Percentiles rank a stretch among this genome's conserved stretches.
Evolutionary conservation across 2,797 vertebrate genomes (phyloP).

Genomic region (Cyclura pinguis): DNA sequence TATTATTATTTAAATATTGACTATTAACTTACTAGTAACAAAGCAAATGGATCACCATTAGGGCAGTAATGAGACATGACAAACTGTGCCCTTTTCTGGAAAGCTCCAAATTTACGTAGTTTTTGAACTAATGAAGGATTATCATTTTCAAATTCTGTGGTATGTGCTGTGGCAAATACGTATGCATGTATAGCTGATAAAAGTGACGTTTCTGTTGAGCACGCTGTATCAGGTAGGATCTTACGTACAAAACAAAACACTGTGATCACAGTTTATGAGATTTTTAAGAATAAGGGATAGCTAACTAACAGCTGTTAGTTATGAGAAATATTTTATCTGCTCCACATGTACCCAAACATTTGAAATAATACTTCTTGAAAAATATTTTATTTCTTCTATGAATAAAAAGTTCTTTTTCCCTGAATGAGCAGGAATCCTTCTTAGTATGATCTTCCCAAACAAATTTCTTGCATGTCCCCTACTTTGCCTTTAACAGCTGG

Average conservation of each 20-base stretch:
- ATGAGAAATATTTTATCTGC: too few species aligned
- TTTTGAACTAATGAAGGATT: background rate
- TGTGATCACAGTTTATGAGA: background rate
- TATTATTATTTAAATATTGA: background rate
- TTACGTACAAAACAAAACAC: background rate
- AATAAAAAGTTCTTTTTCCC: background rate
- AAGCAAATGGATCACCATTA: background rate
- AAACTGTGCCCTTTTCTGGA: background rate
- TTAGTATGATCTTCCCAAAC: background rate
- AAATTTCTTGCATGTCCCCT: slow-evolving; percentile 55
- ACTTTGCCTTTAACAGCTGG: slow-evolving; percentile 63
- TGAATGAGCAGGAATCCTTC: background rate
- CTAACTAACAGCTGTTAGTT: background rate
- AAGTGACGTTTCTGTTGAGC: background rate
- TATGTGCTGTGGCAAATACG: background rate
- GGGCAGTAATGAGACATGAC: background rate
- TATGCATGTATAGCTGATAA: background rate
- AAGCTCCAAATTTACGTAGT: background rate
- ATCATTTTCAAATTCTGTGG: background rate
- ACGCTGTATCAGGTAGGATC: background rate
- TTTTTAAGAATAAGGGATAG: background rate
- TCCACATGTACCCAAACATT: too few species aligned
- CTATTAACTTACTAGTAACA: background rate
- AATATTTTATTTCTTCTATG: background rate
- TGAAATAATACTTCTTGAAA: background rate